Evolutionary conservation across 2,888 invertebrate species (phyloP).

Genomic region (Idaea straminata): DNA sequence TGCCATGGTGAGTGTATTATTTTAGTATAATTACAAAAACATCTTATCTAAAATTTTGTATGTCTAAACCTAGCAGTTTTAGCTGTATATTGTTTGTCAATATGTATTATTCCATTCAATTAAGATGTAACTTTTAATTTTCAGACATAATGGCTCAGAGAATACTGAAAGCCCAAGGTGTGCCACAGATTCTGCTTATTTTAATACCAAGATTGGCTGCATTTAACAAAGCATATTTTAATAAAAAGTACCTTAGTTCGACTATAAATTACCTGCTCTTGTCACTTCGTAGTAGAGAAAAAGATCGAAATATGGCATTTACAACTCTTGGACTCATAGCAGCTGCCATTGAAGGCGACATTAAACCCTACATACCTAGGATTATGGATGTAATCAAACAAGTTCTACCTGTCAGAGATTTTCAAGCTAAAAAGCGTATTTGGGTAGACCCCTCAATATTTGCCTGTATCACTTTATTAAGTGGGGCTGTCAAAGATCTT

Average conservation of each 20-base stretch:
- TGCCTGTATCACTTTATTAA: conserved; percentile 94
- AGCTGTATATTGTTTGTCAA: neutral
- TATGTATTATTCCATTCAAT: neutral
- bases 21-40: neutral
- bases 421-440: conserved; percentile 86
- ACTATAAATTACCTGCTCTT: conserved; percentile 89
- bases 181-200: conserved; percentile 92
- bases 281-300: conserved; percentile 89
- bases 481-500: conserved; percentile 90
- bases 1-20: conserved; percentile 75
- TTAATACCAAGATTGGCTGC: conserved; percentile 95
- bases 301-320: conserved; percentile 92
- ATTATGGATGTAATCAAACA: conserved; percentile 92
- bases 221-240: conserved; percentile 92
- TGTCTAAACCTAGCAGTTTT: neutral
- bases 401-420: conserved; percentile 88
- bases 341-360: conserved; percentile 91
- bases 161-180: conserved; percentile 86
- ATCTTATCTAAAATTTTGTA: neutral
- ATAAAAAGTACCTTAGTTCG: conserved; percentile 85
- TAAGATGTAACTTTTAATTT: conserved; percentile 30
- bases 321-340: conserved; percentile 94
- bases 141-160: conserved; percentile 89
- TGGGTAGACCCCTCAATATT: conserved; percentile 93
- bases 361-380: conserved; percentile 88